These are phyloP conservation scores for Dunckerocampus dactyliophorus DNA, from an alignment of 2,113 vertebrate genomes.

Conservation along the genomic window DNA sequence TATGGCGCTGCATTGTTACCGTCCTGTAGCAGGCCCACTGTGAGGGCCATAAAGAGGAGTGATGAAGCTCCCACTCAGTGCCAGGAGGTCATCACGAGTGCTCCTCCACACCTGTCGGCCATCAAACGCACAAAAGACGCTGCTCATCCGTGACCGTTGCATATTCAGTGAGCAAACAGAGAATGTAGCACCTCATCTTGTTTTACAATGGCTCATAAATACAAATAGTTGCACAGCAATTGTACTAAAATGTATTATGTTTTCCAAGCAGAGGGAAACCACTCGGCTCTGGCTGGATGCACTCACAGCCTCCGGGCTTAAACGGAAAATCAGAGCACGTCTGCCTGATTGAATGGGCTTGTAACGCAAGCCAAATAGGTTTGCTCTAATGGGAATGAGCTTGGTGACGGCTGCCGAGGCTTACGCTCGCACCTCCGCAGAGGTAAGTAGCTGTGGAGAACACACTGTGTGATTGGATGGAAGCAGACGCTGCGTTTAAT, in stretches of 20 bases:
- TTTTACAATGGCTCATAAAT: slow-evolving; percentile 34
- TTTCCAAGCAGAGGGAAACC: slow-evolving; percentile 33
- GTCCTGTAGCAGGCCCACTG: slow-evolving; percentile 6
- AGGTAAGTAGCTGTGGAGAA: slow-evolving; percentile 40
- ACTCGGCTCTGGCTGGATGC: slow-evolving; percentile 47
- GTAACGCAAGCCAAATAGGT: slow-evolving; percentile 66
- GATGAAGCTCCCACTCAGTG: slow-evolving; percentile 22
- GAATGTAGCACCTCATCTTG: slow-evolving; percentile 6
- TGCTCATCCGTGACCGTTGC: slow-evolving; percentile 38
- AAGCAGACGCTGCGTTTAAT: slow-evolving; percentile 43
- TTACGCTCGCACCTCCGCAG: slow-evolving; percentile 36
- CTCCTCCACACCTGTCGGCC: slow-evolving; percentile 36
- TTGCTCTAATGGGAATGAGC: slow-evolving; percentile 62
- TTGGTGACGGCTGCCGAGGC: slow-evolving; percentile 46
- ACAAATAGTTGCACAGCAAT: slow-evolving; percentile 36
- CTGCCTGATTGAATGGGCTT: slow-evolving; percentile 61
- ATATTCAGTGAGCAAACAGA: slow-evolving; percentile 36
- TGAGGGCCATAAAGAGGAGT: slow-evolving; percentile 20
- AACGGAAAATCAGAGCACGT: slow-evolving; percentile 42
- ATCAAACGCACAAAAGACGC: slow-evolving; percentile 46
- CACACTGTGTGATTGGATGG: slow-evolving; percentile 48
- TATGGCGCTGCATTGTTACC: neutral
- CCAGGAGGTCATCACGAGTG: slow-evolving; percentile 34
- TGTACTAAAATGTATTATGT: slow-evolving; percentile 22
- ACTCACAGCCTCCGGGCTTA: slow-evolving; percentile 47